Evolutionary conservation across 2,113 vertebrate genomes (phyloP).

Genomic region (Thinocorus orbignyianus): DNA sequence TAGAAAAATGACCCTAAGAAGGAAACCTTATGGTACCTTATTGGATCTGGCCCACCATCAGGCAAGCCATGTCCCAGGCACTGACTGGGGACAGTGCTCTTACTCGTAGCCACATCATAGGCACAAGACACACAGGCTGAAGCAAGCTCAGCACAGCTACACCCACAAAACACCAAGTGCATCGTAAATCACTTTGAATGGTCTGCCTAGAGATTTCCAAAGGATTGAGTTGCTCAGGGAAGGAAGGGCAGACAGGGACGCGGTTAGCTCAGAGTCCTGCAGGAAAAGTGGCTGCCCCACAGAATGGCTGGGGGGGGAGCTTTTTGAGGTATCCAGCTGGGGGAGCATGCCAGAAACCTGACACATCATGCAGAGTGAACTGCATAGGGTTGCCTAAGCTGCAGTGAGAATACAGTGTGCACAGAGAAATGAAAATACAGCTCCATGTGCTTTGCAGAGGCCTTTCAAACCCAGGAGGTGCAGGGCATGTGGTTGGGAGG

Average conservation of each 20-base stretch:
- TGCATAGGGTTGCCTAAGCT: fast-evolving
- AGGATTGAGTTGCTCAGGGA: neutral
- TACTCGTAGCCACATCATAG: fast-evolving
- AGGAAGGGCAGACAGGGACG: neutral
- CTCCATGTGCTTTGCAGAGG: neutral
- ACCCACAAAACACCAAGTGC: neutral
- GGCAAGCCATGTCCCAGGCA: neutral
- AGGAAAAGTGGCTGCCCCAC: neutral
- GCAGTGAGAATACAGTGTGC: neutral
- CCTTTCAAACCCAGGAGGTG: neutral
- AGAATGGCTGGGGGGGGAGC: fast-evolving
- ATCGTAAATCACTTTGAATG: neutral
- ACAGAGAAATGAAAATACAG: neutral
- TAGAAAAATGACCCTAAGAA: neutral
- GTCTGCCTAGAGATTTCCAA: neutral
- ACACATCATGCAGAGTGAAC: neutral
- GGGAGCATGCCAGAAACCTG: neutral
- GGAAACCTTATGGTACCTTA: neutral
- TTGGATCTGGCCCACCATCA: neutral
- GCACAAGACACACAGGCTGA: neutral
- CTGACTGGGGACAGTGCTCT: neutral
- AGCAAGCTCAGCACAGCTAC: neutral
- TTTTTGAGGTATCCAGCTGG: neutral
- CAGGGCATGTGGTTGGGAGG: fast-evolving
- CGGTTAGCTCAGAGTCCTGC: neutral